Percentiles rank a stretch among this genome's conserved stretches.
These are phyloP conservation scores for Drosophila demipolita DNA, from an alignment of 2,888 invertebrate species.

Conservation along the genomic window DNA sequence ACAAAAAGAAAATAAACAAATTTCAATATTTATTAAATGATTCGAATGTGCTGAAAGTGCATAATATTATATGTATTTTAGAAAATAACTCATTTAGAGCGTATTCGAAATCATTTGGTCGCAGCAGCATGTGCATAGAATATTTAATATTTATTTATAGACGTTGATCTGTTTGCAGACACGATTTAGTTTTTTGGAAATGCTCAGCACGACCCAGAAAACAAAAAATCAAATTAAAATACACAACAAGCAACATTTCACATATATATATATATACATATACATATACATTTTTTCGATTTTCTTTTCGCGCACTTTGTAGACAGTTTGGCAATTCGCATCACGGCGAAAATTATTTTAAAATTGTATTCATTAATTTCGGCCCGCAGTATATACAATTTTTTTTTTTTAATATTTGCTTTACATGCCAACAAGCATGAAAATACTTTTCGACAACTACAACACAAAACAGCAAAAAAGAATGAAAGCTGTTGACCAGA, in stretches of 20 bases:
- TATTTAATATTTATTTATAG: conserved; percentile 52
- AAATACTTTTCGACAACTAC: conserved; percentile 69
- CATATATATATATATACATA: neutral
- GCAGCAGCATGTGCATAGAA: conserved; percentile 35
- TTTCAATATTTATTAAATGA: conserved; percentile 22
- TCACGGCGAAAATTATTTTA: conserved; percentile 72
- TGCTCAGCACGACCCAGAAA: conserved; percentile 42
- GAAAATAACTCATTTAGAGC: conserved; percentile 26
- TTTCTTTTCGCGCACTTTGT: conserved; percentile 51
- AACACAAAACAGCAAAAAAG: conserved; percentile 41
- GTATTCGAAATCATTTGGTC: conserved; percentile 20
- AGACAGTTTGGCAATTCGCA: conserved; percentile 77
- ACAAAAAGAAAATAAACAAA: conserved; percentile 1
- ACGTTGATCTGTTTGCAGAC: conserved; percentile 52
- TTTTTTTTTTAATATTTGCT: conserved; percentile 17
- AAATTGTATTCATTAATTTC: conserved; percentile 68
- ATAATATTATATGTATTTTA: conserved; percentile 27
- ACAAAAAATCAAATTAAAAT: conserved; percentile 13
- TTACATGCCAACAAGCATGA: conserved; percentile 56
- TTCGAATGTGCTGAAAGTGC: conserved; percentile 25
- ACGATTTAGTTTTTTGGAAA: conserved; percentile 53
- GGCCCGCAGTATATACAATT: conserved; percentile 12
- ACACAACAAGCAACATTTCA: conserved; percentile 16
- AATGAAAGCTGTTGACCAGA: conserved; percentile 65
- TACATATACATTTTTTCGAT: conserved; percentile 14